Evolutionary conservation across 2,113 vertebrate genomes (phyloP), one percentile per base, ranked within the genome.

Genomic region (Agelaius tricolor): DNA sequence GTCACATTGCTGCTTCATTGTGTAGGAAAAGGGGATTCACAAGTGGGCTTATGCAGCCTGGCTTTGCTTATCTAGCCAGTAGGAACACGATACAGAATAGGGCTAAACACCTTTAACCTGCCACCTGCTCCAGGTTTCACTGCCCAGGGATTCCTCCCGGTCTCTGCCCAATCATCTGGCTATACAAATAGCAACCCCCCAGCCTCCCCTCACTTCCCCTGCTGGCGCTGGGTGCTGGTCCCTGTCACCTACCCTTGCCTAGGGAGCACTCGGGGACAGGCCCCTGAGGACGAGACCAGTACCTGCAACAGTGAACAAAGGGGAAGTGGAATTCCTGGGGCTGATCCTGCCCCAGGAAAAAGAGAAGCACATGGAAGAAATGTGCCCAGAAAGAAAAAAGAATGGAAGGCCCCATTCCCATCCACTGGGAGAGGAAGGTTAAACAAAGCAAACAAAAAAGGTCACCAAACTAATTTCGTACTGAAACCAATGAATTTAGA

Each of bases 401-500:
- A 87, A 57, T 15, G 44, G 43, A 58, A 89, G 16, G 57, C 39
- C 62, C 33, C 3, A 2, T 57, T 94, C 39, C 28, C 18, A 14
- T 80, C 75, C 1, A 12, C 52, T 82, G 81, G 33, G 86, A 84
- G 33, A 49, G 43, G 75, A 90, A 92, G 92, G 82, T 97, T 96
- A 97, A 97, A 93, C 11, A 90, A 97, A 95, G 44, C 13, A 28
- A 83, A 78, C 57, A 90, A 82, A 90, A 89, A 69, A 94, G 88
- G 69, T 81, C 88, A 95, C 97, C 89, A 90, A 94, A 94, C 87
- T 96, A 92, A 98, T 95, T 98, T 96, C 15, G 6, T 80, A 85
- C 75, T 62, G 86, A 96, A 96, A 81, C 33, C 78, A 87, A 97
- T 96, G 96, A 97, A 97, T 97, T 97, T 96, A 90, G 95, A 95